Evolutionary conservation across 2,113 vertebrate species (phyloP).

Genomic region (Calyptomena viridis): DNA sequence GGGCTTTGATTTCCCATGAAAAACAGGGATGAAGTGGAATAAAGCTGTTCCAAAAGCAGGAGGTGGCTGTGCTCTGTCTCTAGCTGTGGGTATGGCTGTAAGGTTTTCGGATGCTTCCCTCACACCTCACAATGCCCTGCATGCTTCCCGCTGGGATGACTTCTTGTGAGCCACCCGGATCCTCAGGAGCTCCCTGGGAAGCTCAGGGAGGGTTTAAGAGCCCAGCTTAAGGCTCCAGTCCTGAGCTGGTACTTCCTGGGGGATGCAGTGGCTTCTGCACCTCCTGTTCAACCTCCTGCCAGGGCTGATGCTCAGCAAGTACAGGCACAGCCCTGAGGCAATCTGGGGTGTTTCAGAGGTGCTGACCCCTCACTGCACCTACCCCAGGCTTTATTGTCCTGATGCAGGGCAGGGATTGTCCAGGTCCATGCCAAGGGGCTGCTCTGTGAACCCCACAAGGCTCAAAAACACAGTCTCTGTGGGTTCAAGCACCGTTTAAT

Average conservation of each 20-base stretch:
- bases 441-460: not conserved
- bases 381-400: too few species aligned
- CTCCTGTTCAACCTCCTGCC: not conserved
- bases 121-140: accelerated
- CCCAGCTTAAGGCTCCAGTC: not conserved
- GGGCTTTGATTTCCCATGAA: not conserved
- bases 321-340: not conserved
- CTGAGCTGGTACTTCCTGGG: not conserved
- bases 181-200: not conserved
- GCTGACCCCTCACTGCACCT: not conserved
- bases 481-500: not conserved
- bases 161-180: accelerated
- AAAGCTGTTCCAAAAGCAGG: not conserved
- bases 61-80: not conserved
- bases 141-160: not conserved
- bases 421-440: accelerated
- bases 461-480: not conserved
- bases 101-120: not conserved
- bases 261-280: not conserved
- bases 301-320: not conserved
- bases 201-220: not conserved
- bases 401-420: too few species aligned
- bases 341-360: accelerated
- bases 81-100: not conserved
- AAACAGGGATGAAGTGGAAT: not conserved